phyloP scores from a whole-genome alignment of 2,113 vertebrate species.

The Erpornis zantholeuca region DNA sequence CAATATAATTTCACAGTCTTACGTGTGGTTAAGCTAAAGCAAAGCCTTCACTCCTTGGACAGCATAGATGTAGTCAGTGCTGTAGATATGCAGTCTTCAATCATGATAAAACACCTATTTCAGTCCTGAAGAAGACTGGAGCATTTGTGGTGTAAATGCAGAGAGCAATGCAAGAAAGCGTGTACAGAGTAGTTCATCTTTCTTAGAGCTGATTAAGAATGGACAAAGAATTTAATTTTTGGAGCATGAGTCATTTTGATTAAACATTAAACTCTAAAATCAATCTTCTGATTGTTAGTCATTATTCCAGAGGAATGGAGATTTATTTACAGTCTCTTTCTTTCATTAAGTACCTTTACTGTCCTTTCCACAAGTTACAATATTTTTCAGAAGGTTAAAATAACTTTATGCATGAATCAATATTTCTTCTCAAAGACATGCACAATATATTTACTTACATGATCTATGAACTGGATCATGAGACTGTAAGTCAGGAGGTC shows the following conservation, averaged over 20 bases:
- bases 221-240: not conserved
- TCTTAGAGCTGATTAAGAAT: not conserved
- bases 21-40: not conserved
- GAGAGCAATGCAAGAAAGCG: not conserved
- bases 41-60: not conserved
- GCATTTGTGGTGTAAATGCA: not conserved
- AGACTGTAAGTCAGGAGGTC: not conserved
- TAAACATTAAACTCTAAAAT: not conserved
- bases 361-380: not conserved
- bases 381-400: not conserved
- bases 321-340: not conserved
- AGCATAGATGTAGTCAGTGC: not conserved
- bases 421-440: not conserved
- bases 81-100: accelerated
- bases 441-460: not conserved
- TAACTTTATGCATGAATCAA: not conserved
- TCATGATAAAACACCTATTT: not conserved
- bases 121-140: not conserved
- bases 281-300: not conserved
- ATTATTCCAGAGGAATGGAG: not conserved
- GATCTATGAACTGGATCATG: not conserved
- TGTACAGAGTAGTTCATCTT: not conserved
- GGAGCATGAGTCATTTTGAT: not conserved
- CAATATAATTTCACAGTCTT: not conserved
- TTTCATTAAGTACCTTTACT: not conserved